Percentiles rank a stretch among this genome's conserved stretches.
These are phyloP conservation scores for Scytalopus superciliaris DNA, from an alignment of 2,113 vertebrate species.

Conservation along the genomic window DNA sequence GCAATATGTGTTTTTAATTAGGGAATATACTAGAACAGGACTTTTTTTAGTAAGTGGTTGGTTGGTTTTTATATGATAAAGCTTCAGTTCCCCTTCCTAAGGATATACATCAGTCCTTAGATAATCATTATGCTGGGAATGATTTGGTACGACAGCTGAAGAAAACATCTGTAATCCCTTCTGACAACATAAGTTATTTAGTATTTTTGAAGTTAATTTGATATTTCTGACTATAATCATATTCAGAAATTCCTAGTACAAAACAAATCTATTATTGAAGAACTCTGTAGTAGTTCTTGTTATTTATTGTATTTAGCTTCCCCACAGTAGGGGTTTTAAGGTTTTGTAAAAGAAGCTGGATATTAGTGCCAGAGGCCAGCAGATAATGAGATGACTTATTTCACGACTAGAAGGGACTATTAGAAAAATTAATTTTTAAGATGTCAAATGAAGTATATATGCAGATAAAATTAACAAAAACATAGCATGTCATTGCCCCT, in stretches of 20 bases:
- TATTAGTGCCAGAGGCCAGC: conserved; percentile 2
- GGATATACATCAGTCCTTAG: background rate
- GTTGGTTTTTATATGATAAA: background rate
- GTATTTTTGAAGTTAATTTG: background rate
- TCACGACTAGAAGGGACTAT: background rate
- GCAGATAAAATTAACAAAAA: background rate
- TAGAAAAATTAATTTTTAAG: conserved; percentile 16
- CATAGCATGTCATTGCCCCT: background rate
- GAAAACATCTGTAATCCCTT: conserved; percentile 7
- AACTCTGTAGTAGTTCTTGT: background rate
- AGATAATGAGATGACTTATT: conserved; percentile 16
- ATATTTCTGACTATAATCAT: background rate
- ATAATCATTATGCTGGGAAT: background rate
- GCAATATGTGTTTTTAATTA: background rate
- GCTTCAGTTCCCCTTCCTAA: background rate
- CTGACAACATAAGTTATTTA: background rate
- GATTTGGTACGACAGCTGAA: background rate
- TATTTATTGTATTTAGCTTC: background rate
- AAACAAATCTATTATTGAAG: background rate
- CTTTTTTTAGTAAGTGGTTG: background rate
- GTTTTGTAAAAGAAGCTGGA: background rate
- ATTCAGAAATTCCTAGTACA: background rate
- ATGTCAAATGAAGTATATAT: background rate
- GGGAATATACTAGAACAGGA: background rate
- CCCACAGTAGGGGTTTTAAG: background rate